These are phyloP conservation scores for Lycorma delicatula DNA, from an alignment of 1,140 invertebrate species.

Conservation along the genomic window DNA sequence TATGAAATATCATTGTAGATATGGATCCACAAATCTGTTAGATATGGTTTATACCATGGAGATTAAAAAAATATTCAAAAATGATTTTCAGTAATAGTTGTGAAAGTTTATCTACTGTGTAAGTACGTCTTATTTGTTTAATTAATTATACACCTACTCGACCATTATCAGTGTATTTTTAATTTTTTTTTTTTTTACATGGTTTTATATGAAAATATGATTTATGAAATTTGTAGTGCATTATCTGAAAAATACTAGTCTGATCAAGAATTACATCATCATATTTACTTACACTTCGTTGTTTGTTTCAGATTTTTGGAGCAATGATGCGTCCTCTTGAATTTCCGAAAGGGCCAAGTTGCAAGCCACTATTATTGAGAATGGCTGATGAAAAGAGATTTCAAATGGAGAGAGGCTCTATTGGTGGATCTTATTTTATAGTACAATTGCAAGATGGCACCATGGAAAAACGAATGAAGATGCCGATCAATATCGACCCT, in stretches of 20 bases:
- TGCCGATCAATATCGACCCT: conserved; percentile 45
- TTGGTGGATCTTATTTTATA: conserved; percentile 78
- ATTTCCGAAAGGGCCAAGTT: conserved; percentile 55
- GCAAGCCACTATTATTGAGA: conserved; percentile 68
- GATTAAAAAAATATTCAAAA: too few species aligned
- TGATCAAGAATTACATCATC: too few species aligned
- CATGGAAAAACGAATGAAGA: conserved; percentile 75
- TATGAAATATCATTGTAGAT: too few species aligned
- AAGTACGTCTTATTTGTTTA: neutral
- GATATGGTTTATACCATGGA: too few species aligned
- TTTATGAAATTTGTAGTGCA: too few species aligned
- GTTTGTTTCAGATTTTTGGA: conserved; percentile 59
- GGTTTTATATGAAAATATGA: neutral
- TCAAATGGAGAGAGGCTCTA: conserved; percentile 76
- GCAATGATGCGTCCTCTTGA: conserved; percentile 87
- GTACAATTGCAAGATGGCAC: conserved; percentile 80
- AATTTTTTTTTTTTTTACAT: neutral
- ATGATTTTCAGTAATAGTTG: too few species aligned
- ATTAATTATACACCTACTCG: neutral
- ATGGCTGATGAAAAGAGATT: conserved; percentile 84
- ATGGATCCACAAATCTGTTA: too few species aligned
- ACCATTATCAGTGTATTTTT: neutral
- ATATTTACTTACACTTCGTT: too few species aligned
- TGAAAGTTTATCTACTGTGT: neutral
- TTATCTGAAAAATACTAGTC: too few species aligned